A percentile compares a stretch with the other conserved stretches of the same genome.
These are phyloP conservation scores for Elysia chlorotica DNA, from an alignment of 1,140 invertebrate species.

Conservation along the genomic window DNA sequence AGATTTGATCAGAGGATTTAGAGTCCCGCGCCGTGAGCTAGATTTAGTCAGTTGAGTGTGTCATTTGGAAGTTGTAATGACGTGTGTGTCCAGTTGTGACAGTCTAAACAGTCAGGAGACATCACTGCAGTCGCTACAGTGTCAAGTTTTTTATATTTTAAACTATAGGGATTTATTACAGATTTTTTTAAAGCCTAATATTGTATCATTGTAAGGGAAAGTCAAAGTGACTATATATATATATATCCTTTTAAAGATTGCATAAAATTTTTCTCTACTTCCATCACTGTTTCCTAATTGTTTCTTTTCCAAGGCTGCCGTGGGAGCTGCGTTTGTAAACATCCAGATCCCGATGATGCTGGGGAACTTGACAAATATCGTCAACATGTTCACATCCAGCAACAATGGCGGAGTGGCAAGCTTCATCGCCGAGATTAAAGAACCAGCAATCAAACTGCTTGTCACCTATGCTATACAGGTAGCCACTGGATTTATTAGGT, in stretches of 20 bases:
- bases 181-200: neutral
- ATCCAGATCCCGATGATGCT: slow-evolving; percentile 80
- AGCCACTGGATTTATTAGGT: no score
- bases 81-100: no score
- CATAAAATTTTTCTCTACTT: neutral
- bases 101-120: no score
- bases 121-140: neutral
- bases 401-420: slow-evolving; percentile 9
- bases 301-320: slow-evolving; percentile 70
- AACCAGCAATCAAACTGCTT: slow-evolving; percentile 72
- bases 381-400: slow-evolving; percentile 64
- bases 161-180: neutral
- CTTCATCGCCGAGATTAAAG: slow-evolving; percentile 70
- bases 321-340: slow-evolving; percentile 79
- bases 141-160: neutral
- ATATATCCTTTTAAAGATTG: neutral
- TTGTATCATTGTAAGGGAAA: neutral
- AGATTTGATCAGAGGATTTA: no score
- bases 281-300: slow-evolving; percentile 60
- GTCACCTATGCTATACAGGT: slow-evolving; percentile 75
- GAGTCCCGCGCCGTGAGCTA: no score
- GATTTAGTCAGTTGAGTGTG: no score
- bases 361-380: slow-evolving; percentile 77
- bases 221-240: neutral
- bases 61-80: no score